phyloP scores from a whole-genome alignment of 2,888 invertebrate species.

The Dryocosmus kuriphilus region DNA sequence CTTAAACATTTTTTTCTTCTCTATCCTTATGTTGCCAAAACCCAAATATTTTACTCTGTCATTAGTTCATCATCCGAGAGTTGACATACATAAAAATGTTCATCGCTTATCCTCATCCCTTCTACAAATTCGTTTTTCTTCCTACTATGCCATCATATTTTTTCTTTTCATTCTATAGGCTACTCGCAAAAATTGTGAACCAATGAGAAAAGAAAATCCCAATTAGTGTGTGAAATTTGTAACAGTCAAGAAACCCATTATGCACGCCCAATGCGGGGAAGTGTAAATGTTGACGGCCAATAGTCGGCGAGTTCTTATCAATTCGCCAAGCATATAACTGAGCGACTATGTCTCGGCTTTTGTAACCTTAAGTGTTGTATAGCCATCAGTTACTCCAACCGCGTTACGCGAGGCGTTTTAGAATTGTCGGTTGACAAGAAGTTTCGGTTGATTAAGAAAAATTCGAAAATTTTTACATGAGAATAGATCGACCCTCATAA shows the following conservation, averaged over 20 bases:
- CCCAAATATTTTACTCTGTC: too few species aligned
- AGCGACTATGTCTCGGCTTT: constrained; percentile 58
- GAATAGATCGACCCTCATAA: not conserved
- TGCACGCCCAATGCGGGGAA: not conserved
- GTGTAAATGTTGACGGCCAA: constrained; percentile 52
- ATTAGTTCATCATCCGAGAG: too few species aligned
- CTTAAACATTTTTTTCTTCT: too few species aligned
- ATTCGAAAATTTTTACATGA: not conserved
- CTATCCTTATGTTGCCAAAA: too few species aligned
- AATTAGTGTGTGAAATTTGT: not conserved
- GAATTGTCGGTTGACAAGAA: constrained; percentile 30
- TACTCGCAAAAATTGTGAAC: too few species aligned
- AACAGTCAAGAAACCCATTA: not conserved
- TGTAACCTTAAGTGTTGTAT: constrained; percentile 50
- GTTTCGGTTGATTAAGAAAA: not conserved
- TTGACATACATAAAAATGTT: too few species aligned
- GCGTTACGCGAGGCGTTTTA: constrained; percentile 26
- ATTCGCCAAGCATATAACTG: constrained; percentile 57
- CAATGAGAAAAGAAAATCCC: not conserved
- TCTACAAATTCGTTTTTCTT: too few species aligned
- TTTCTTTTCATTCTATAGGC: too few species aligned
- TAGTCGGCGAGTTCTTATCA: constrained; percentile 59
- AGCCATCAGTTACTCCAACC: constrained; percentile 31
- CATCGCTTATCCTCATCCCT: too few species aligned
- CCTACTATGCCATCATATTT: too few species aligned